These are phyloP conservation scores for Dermochelys coriacea DNA, from an alignment of 2,797 vertebrate genomes.

Conservation along the genomic window DNA sequence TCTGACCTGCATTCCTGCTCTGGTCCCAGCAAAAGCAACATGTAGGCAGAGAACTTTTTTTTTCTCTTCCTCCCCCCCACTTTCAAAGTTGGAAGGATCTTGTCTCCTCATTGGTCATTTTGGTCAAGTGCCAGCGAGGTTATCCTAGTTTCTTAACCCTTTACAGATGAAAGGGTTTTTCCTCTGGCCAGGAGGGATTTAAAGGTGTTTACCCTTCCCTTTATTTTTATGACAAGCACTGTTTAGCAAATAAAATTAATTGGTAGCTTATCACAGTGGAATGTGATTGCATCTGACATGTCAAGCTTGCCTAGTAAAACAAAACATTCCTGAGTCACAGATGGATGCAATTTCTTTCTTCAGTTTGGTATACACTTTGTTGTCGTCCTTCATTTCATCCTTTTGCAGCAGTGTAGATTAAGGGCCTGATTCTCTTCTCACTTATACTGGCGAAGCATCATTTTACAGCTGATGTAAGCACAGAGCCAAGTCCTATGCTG, in stretches of 20 bases:
- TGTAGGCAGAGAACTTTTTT: no score
- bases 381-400: background rate
- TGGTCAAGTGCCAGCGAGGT: no score
- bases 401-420: background rate
- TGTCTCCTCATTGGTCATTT: no score
- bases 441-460: background rate
- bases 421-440: background rate
- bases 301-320: background rate
- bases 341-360: accelerated
- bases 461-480: background rate
- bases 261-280: background rate
- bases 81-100: no score
- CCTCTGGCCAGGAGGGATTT: no score
- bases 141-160: no score
- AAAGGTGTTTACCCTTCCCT: no score
- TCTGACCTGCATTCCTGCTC: no score
- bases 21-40: no score
- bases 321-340: background rate
- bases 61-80: no score
- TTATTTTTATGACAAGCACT: no score
- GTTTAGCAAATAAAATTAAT: background rate
- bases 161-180: no score
- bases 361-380: background rate
- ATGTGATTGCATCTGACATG: background rate
- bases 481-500: background rate